A percentile compares a stretch with the other conserved stretches of the same genome.
Evolutionary conservation across 2,888 invertebrate genomes (phyloP).

Genomic region (Sympetrum striolatum): DNA sequence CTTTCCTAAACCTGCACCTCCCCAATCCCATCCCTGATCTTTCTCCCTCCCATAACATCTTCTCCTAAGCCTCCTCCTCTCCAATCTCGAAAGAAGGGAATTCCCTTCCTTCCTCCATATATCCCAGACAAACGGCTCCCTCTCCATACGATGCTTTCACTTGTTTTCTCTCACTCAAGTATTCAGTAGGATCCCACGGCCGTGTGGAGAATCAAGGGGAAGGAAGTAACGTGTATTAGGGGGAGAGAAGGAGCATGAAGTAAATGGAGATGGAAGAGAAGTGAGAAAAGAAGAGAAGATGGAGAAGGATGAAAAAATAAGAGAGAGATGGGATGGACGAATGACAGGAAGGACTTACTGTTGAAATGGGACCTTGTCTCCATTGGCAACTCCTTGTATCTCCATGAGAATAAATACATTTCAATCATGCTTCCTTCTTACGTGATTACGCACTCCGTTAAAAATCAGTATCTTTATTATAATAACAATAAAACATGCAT

Average conservation of each 20-base stretch:
- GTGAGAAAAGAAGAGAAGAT: background rate
- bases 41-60: background rate
- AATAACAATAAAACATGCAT: too few relatives aligned
- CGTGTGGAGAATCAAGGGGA: background rate
- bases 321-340: background rate
- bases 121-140: background rate
- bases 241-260: background rate
- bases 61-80: slow-evolving; percentile 9
- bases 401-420: too few relatives aligned
- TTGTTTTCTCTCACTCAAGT: background rate
- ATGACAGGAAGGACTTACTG: background rate
- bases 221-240: background rate
- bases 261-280: background rate
- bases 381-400: too few relatives aligned
- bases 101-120: background rate
- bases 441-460: too few relatives aligned
- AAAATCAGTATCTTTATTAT: too few relatives aligned
- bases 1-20: background rate
- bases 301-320: too few relatives aligned
- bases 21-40: background rate
- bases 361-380: too few relatives aligned
- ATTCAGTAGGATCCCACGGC: background rate
- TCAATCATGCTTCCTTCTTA: too few relatives aligned
- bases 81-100: background rate
- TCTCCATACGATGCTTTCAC: slow-evolving; percentile 26